Conservation (phyloP, 2,888 invertebrate genomes). For the Onchidella celtica region DNA sequence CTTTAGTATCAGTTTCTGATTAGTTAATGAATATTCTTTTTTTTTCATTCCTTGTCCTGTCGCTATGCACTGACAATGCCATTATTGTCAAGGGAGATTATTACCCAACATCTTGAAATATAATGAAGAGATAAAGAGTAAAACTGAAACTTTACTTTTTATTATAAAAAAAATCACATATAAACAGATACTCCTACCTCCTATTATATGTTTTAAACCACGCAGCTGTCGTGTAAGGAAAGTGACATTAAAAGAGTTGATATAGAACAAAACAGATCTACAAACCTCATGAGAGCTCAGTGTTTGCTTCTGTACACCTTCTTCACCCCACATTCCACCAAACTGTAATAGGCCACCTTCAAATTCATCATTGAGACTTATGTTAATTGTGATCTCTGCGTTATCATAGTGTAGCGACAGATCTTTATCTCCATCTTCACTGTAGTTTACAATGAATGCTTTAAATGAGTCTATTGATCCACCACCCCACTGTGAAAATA, state of each 20-base stretch:
- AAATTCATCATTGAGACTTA: slow-evolving; percentile 78
- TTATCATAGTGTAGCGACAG: slow-evolving; percentile 81
- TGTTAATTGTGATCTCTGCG: slow-evolving; percentile 80
- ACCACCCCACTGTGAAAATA: slow-evolving; percentile 79
- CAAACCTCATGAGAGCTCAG: slow-evolving; percentile 29
- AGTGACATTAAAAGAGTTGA: background rate
- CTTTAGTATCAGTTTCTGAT: too few relatives aligned
- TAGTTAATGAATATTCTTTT: too few relatives aligned
- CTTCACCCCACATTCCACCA: slow-evolving; percentile 73
- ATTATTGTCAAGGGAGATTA: too few relatives aligned
- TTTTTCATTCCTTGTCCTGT: too few relatives aligned
- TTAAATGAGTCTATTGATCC: slow-evolving; percentile 80
- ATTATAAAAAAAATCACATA: too few relatives aligned
- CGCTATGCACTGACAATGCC: too few relatives aligned
- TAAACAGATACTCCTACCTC: too few relatives aligned
- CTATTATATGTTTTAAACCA: too few relatives aligned
- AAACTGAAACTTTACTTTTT: too few relatives aligned
- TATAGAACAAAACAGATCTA: background rate
- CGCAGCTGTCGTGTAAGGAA: too few relatives aligned
- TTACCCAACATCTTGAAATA: too few relatives aligned
- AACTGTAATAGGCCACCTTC: slow-evolving; percentile 79
- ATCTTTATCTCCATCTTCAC: slow-evolving; percentile 76
- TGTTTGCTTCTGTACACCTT: background rate
- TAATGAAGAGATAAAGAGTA: too few relatives aligned
- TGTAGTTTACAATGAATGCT: slow-evolving; percentile 80